Conservation (phyloP, 2,113 vertebrate genomes). For the Sinocyclocheilus anophthalmus region DNA sequence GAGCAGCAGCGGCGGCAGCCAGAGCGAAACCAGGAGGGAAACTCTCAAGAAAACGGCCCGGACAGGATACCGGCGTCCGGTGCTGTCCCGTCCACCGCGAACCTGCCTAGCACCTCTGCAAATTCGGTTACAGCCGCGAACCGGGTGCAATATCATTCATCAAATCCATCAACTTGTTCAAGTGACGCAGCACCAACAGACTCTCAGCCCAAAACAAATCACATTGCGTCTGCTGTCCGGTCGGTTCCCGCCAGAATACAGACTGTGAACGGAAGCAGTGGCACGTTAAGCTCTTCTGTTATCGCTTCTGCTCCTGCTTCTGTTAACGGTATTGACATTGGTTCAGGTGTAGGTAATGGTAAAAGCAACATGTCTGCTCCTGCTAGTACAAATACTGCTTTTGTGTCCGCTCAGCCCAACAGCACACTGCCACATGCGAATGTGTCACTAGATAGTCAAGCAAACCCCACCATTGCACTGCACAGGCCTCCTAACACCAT, state of each 20-base stretch:
- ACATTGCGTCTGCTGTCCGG: slow-evolving; percentile 65
- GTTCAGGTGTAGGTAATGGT: slow-evolving; percentile 26
- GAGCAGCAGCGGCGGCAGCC: slow-evolving; percentile 80
- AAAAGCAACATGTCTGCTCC: slow-evolving; percentile 61
- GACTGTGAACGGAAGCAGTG: slow-evolving; percentile 74
- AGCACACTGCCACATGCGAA: slow-evolving; percentile 62
- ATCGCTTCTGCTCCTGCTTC: slow-evolving; percentile 50
- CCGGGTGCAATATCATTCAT: slow-evolving; percentile 71
- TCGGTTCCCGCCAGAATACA: slow-evolving; percentile 69
- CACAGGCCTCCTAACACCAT: slow-evolving; percentile 77
- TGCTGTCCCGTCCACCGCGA: slow-evolving; percentile 59
- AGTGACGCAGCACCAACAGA: slow-evolving; percentile 63
- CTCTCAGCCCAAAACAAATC: slow-evolving; percentile 66
- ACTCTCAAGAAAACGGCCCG: slow-evolving; percentile 69
- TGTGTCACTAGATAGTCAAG: slow-evolving; percentile 66
- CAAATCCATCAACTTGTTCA: slow-evolving; percentile 66
- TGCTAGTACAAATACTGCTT: slow-evolving; percentile 71
- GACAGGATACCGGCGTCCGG: slow-evolving; percentile 67
- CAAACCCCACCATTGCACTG: slow-evolving; percentile 76
- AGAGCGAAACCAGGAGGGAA: slow-evolving; percentile 71
- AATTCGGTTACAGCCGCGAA: slow-evolving; percentile 68
- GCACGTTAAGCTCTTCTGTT: slow-evolving; percentile 66
- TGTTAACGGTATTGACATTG: slow-evolving; percentile 56
- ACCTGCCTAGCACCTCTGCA: slow-evolving; percentile 63
- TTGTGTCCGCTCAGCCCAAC: slow-evolving; percentile 62